A percentile compares a stretch with the other conserved stretches of the same genome.
phyloP scores from a whole-genome alignment of 2,888 invertebrate species.

The Troides helena region DNA sequence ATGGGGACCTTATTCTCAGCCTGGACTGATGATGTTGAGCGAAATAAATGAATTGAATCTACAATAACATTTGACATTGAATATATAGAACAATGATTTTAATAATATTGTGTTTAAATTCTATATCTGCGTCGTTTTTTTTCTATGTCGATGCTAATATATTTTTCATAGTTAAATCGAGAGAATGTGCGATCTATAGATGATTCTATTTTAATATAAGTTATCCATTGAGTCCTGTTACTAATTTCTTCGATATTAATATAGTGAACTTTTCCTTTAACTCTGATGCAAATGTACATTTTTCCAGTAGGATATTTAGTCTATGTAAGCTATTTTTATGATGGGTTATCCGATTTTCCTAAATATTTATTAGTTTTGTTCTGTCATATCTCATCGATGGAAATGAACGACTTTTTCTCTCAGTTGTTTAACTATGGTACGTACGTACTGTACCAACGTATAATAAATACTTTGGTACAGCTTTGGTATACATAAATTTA shows the following conservation, averaged over 20 bases:
- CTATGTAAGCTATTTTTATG: conserved; percentile 9
- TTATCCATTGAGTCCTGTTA: conserved; percentile 12
- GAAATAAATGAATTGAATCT: background rate
- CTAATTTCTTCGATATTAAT: conserved; percentile 8
- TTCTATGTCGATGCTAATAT: background rate
- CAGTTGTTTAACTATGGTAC: background rate
- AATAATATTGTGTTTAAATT: no score
- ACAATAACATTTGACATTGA: background rate
- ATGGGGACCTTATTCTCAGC: no score
- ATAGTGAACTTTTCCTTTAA: background rate
- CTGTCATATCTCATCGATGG: background rate
- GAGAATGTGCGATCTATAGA: background rate
- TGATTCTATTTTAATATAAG: conserved; percentile 1
- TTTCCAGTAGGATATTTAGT: conserved; percentile 18
- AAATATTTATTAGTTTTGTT: conserved; percentile 23
- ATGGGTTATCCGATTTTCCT: conserved; percentile 1
- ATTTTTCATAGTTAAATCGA: conserved; percentile 3
- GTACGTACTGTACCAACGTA: background rate
- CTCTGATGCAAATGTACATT: conserved; percentile 15
- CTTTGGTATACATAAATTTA: background rate
- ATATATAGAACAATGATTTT: background rate
- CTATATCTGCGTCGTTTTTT: no score
- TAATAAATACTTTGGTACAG: background rate
- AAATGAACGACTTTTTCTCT: background rate
- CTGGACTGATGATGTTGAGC: no score